Evolutionary conservation across 2,888 invertebrate species (phyloP).

Genomic region (Unio pictorum): DNA sequence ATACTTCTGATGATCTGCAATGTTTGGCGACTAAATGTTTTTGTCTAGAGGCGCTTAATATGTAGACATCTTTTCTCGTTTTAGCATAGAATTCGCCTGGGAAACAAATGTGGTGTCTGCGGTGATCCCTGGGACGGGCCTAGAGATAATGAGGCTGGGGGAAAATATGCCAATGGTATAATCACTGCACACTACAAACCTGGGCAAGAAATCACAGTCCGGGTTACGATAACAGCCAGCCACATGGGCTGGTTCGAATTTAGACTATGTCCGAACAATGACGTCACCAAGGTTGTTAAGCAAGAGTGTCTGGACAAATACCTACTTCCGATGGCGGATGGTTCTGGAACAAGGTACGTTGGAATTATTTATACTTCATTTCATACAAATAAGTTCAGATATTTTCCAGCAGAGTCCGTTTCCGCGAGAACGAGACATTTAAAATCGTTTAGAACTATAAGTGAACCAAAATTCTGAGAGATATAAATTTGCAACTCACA

Average conservation of each 20-base stretch:
- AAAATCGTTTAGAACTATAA: too few relatives aligned
- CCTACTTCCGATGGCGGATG: constrained; percentile 28
- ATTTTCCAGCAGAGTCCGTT: too few relatives aligned
- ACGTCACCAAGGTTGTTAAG: constrained; percentile 36
- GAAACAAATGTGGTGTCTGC: constrained; percentile 85
- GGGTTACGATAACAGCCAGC: constrained; percentile 55
- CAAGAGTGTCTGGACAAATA: constrained; percentile 55
- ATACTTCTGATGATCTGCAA: too few relatives aligned
- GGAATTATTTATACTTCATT: too few relatives aligned
- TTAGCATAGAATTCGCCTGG: neutral
- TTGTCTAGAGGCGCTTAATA: too few relatives aligned
- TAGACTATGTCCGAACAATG: constrained; percentile 59
- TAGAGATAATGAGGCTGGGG: constrained; percentile 66
- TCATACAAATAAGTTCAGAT: too few relatives aligned
- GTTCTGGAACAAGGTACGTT: constrained; percentile 24
- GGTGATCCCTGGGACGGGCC: constrained; percentile 82
- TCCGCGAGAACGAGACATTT: too few relatives aligned
- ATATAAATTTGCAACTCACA: too few relatives aligned
- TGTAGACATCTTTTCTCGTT: too few relatives aligned
- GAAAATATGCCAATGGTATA: constrained; percentile 66
- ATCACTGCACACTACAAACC: constrained; percentile 61
- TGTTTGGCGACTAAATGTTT: too few relatives aligned
- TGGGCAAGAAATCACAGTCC: constrained; percentile 57
- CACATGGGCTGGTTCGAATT: constrained; percentile 65
- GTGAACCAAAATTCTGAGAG: too few relatives aligned